Conservation (phyloP, 2,113 vertebrate genomes). For the Coptodon bakossiorum region DNA sequence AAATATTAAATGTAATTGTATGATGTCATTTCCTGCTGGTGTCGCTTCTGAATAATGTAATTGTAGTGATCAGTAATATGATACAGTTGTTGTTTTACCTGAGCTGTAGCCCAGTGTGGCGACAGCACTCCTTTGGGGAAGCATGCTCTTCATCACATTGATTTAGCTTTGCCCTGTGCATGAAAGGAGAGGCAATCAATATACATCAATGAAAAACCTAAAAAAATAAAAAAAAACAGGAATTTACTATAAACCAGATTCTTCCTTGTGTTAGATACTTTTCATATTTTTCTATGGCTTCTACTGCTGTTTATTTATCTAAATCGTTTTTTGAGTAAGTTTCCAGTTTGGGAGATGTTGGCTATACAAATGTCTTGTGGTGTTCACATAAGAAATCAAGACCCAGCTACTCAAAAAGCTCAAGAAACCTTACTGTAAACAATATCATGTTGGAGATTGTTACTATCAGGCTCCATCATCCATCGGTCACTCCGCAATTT, state of each 20-base stretch:
- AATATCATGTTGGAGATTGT: background rate
- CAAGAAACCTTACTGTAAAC: background rate
- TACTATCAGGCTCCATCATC: background rate
- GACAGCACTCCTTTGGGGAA: constrained; percentile 64
- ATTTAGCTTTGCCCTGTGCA: background rate
- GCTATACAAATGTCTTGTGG: background rate
- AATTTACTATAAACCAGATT: background rate
- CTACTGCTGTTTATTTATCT: background rate
- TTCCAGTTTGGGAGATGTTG: background rate
- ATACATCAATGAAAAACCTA: background rate
- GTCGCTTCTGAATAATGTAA: background rate
- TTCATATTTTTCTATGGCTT: background rate
- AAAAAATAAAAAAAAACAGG: background rate
- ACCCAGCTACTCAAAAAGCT: background rate
- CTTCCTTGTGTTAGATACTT: background rate
- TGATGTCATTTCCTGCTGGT: background rate
- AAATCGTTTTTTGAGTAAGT: background rate
- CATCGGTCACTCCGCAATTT: background rate
- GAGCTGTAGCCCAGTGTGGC: constrained; percentile 56
- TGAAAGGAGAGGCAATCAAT: background rate
- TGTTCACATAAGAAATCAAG: background rate
- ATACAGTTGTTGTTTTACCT: constrained; percentile 45
- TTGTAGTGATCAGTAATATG: background rate
- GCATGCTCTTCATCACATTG: constrained; percentile 66
- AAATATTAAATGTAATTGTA: background rate